Conservation (phyloP, 2,888 invertebrate genomes). For the Conomelus anceps region DNA sequence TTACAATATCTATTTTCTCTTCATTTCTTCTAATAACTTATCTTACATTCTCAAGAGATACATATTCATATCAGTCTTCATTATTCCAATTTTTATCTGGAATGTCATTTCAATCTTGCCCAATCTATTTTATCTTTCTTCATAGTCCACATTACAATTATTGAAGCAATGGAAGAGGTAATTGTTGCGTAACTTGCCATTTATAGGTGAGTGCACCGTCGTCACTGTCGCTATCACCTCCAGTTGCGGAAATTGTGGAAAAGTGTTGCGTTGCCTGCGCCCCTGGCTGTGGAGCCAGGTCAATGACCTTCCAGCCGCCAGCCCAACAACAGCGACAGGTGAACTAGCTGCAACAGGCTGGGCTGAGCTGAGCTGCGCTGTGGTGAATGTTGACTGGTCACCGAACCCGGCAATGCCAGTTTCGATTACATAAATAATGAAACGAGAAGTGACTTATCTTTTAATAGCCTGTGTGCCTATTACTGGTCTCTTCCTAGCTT, state of each 20-base stretch:
- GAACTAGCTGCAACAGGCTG: not conserved
- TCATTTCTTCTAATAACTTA: too few species aligned
- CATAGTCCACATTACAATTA: too few species aligned
- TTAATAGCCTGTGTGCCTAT: not conserved
- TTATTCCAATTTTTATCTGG: too few species aligned
- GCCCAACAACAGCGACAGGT: too few species aligned
- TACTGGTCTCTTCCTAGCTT: not conserved
- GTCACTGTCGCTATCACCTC: not conserved
- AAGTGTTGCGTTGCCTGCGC: not conserved
- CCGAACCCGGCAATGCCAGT: not conserved
- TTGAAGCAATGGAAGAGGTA: too few species aligned
- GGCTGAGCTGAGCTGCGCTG: too few species aligned
- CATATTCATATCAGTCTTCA: too few species aligned
- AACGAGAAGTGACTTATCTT: not conserved
- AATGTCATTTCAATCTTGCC: too few species aligned
- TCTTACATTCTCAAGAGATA: too few species aligned
- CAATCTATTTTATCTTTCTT: too few species aligned
- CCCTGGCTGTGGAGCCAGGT: not conserved
- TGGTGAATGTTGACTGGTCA: not conserved
- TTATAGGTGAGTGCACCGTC: not conserved
- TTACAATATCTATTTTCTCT: too few species aligned
- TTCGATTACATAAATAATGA: not conserved
- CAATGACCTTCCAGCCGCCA: not conserved
- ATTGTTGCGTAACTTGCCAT: too few species aligned
- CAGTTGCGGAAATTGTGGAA: not conserved